Evolutionary conservation across 2,888 invertebrate genomes (phyloP), one percentile per base, ranked within the genome.

Genomic region (Choristoneura rosaceana): DNA sequence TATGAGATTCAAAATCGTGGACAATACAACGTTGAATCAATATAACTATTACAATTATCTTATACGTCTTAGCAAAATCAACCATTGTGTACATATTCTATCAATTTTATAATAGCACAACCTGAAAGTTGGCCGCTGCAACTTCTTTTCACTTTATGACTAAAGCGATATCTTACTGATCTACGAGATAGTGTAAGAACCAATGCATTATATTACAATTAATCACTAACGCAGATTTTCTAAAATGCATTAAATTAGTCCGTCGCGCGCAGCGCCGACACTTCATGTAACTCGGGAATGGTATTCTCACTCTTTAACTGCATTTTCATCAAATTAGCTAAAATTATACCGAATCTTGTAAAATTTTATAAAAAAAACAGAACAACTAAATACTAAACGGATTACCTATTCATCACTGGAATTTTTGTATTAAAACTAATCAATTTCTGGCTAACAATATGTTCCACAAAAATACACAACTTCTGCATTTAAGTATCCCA

Each of bases 91-190:
- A 70, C 68, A 71, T 77, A 78, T 71, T 73, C 74, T 74, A 73
- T 77, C 74, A 74, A 70, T 77, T 75, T 74, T 76, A 79, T 71
- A 74, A 82, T 90, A 90, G 88, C 88, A 92, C 92, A 93, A 93
- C 93, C 93, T 84, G 84, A 80, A 84, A 87, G 87, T 91, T 87
- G 86, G 85, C 84, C 83, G 82, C 84, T 79, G 87, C 90, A 87
- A 90, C 88, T 87, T 77, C 76, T 80, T 86, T 83, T 79, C 76
- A 80, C 79, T 81, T 77, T 84, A 87, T 81, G 82, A 84, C 90
- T 92, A 90, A 88, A 84, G 67, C 68, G 85, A 87, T 80, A 86
- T 83, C 82, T 84, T 83, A 87, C 69, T 74, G 78, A 69, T 76
- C 81, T 86, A 84, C 76, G 84, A 85, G 82, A 86, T 81, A 80